phyloP scores from a whole-genome alignment of 2,113 vertebrate species.

The Amia ocellicauda region DNA sequence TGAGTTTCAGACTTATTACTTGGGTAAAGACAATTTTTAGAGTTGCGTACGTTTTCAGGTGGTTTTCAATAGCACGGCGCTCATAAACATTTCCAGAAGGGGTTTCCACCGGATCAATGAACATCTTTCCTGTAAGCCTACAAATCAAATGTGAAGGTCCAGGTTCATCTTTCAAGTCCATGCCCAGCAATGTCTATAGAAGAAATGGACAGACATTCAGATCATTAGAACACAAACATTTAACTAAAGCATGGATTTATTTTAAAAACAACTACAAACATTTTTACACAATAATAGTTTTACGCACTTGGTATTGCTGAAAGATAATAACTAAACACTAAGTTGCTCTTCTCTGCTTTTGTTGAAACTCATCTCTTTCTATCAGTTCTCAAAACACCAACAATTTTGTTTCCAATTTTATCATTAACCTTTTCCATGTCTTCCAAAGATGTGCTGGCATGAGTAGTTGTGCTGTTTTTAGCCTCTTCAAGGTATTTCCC shows the following conservation, averaged over 20 bases:
- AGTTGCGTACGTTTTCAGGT: not conserved
- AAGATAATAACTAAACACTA: too few species aligned
- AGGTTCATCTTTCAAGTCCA: not conserved
- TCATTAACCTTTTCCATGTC: slow-evolving; percentile 48
- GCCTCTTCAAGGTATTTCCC: slow-evolving; percentile 41
- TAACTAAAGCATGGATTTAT: not conserved
- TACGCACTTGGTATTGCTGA: too few species aligned
- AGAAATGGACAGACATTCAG: not conserved
- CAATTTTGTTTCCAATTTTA: too few species aligned
- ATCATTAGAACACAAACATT: not conserved
- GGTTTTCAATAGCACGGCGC: not conserved
- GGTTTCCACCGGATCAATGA: slow-evolving; percentile 6
- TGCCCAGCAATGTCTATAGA: not conserved
- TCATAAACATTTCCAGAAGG: slow-evolving; percentile 10
- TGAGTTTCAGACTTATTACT: too few species aligned
- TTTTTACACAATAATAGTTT: too few species aligned
- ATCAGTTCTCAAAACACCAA: too few species aligned
- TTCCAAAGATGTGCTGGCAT: slow-evolving; percentile 43
- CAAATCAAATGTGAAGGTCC: not conserved
- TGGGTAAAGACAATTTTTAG: too few species aligned
- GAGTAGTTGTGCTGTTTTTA: slow-evolving; percentile 33
- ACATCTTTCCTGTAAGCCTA: not conserved
- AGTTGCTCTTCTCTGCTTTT: too few species aligned
- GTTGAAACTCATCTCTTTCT: too few species aligned
- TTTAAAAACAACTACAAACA: too few species aligned